phyloP scores from a whole-genome alignment of 2,888 invertebrate species.

The Alcis repandata region DNA sequence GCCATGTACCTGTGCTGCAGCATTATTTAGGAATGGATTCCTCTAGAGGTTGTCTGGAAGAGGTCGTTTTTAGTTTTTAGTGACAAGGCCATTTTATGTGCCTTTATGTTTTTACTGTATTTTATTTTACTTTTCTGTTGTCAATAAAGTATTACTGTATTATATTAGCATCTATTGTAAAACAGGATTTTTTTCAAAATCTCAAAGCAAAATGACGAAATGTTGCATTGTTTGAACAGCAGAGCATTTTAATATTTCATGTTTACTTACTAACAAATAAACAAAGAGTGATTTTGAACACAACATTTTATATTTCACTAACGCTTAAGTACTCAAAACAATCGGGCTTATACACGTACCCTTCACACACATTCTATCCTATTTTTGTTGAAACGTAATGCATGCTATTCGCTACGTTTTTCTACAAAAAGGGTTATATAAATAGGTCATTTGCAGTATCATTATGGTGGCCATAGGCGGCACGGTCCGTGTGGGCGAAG shows the following conservation, averaged over 20 bases:
- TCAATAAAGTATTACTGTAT: too few species aligned
- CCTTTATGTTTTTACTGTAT: too few species aligned
- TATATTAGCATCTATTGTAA: too few species aligned
- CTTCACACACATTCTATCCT: background rate
- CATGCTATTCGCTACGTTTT: slow-evolving; percentile 1
- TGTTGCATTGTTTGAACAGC: background rate
- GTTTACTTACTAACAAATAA: background rate
- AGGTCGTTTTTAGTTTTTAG: too few species aligned
- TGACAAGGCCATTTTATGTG: too few species aligned
- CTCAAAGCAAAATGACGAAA: background rate
- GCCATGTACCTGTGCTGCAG: too few species aligned
- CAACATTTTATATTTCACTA: background rate
- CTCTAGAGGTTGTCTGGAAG: too few species aligned
- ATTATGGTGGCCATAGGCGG: slow-evolving; percentile 54
- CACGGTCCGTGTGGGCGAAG: slow-evolving; percentile 57
- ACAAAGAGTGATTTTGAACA: background rate
- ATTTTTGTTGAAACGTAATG: too few species aligned
- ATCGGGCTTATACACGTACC: background rate
- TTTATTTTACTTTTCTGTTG: too few species aligned
- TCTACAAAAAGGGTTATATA: slow-evolving; percentile 39
- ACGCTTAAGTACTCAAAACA: background rate
- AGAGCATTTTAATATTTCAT: background rate
- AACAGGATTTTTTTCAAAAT: too few species aligned
- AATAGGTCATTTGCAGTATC: slow-evolving; percentile 62
- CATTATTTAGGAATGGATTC: too few species aligned